Conservation (phyloP, 2,113 vertebrate species). For the Hemicordylus capensis region DNA sequence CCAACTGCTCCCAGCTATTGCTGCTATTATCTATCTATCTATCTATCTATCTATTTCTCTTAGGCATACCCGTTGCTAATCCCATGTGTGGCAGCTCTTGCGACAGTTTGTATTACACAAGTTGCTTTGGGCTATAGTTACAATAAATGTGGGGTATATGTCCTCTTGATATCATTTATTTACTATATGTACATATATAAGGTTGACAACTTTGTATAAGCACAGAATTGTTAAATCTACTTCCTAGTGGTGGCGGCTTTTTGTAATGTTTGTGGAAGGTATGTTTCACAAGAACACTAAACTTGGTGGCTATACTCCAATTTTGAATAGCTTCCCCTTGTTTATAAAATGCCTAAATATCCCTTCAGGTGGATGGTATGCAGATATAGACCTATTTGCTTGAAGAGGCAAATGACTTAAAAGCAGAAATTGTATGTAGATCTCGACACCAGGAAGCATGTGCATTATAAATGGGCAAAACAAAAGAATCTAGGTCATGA, state of each 20-base stretch:
- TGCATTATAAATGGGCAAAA: conserved; percentile 8
- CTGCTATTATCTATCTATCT: too few relatives aligned
- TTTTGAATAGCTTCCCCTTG: conserved; percentile 8
- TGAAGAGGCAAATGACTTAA: conserved; percentile 3
- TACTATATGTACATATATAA: background rate
- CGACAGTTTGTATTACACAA: too few relatives aligned
- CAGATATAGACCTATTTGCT: background rate
- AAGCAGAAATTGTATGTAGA: conserved; percentile 2
- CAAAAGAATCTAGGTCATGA: background rate
- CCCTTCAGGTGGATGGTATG: conserved; percentile 3
- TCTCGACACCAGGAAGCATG: background rate
- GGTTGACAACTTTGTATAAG: background rate
- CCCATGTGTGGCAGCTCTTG: too few relatives aligned
- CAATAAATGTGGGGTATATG: background rate
- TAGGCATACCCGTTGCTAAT: too few relatives aligned
- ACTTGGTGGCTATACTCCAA: background rate
- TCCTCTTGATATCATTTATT: background rate
- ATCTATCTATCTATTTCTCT: too few relatives aligned
- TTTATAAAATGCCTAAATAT: background rate
- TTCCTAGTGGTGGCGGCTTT: background rate
- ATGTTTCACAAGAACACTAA: background rate
- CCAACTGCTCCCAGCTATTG: too few relatives aligned
- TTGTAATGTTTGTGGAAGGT: background rate
- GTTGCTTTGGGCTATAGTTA: too few relatives aligned
- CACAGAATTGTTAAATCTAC: background rate